Evolutionary conservation across 2,888 invertebrate species (phyloP).

Genomic region (Drosophila flavopinicola): DNA sequence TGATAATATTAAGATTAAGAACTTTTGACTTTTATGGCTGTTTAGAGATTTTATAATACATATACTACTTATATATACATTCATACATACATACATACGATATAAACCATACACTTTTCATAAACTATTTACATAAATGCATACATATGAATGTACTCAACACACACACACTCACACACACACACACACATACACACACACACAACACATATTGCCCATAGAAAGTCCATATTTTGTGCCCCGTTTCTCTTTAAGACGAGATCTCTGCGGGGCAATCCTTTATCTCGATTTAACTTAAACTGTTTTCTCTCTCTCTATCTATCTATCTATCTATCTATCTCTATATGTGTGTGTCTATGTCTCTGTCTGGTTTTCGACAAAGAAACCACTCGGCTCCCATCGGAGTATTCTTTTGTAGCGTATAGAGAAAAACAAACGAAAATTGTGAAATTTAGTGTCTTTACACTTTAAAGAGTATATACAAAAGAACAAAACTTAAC

Average conservation of each 20-base stretch:
- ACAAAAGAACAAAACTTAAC: slow-evolving; percentile 49
- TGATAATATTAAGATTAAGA: slow-evolving; percentile 66
- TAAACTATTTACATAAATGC: slow-evolving; percentile 51
- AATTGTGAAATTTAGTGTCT: slow-evolving; percentile 83
- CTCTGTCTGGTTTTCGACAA: slow-evolving; percentile 21
- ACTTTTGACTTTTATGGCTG: slow-evolving; percentile 83
- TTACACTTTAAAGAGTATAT: slow-evolving; percentile 79
- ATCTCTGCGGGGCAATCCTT: slow-evolving; percentile 12
- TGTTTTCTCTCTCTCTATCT: slow-evolving; percentile 14
- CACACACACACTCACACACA: slow-evolving; percentile 30
- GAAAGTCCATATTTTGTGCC: slow-evolving; percentile 29
- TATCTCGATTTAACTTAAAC: slow-evolving; percentile 19
- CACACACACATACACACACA: slow-evolving; percentile 20
- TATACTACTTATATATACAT: slow-evolving; percentile 50
- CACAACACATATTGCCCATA: slow-evolving; percentile 19
- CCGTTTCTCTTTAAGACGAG: slow-evolving; percentile 4
- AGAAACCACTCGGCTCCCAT: slow-evolving; percentile 28
- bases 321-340: slow-evolving; percentile 13
- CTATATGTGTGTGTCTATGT: slow-evolving; percentile 2
- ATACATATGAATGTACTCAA: slow-evolving; percentile 19
- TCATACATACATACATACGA: slow-evolving; percentile 40
- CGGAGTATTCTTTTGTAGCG: slow-evolving; percentile 49
- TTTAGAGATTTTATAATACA: slow-evolving; percentile 79
- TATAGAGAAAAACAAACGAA: slow-evolving; percentile 61
- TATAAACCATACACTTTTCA: slow-evolving; percentile 48